Base-by-base conservation (phyloP, 2,113 vertebrate species). In the Lamprologus lemairii region DNA sequence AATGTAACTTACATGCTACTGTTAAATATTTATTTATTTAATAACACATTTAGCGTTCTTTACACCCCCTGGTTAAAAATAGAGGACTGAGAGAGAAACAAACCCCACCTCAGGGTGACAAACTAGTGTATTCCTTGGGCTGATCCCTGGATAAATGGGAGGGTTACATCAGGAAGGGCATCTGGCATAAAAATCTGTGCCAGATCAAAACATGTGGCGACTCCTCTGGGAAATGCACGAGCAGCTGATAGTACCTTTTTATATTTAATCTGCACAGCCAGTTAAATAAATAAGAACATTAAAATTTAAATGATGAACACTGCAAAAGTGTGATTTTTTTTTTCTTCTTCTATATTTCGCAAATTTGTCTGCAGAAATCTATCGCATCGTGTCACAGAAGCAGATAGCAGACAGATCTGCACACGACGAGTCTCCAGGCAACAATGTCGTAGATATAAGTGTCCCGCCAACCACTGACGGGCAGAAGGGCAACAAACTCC, bases 391-490 rank as follows among this genome's bases (percentile, higher is more conserved):
- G 86, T 99, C 98, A 4, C 98, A 99, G 96, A 99, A 99, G 96
- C 98, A 99, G 93, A 99, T 99, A 7, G 97, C 98, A 0, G 98
- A 99, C 94, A 96, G 98, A 33, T 98, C 97, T 4, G 97, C 97
- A 0, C 98, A 99, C 0, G 98, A 99, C 2, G 98, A 99, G 89
- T 99, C 98, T 93, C 98, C 98, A 0, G 98, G 98, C 88, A 99
- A 99, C 97, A 99, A 99, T 0, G 98, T 99, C 4, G 98, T 99
- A 2, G 98, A 99, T 95, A 99, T 99, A 94, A 99, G 97, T 1
- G 98, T 99, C 84, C 98, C 98, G 0, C 98, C 98, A 23, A 99
- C 98, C 94, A 98, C 97, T 4, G 98, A 99, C 0, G 97, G 98
- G 92, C 97, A 98, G 95, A 99, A 97, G 94, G 97, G 98, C 94